phyloP scores from a whole-genome alignment of 2,797 vertebrate genomes.

The Peromyscus attwateri region DNA sequence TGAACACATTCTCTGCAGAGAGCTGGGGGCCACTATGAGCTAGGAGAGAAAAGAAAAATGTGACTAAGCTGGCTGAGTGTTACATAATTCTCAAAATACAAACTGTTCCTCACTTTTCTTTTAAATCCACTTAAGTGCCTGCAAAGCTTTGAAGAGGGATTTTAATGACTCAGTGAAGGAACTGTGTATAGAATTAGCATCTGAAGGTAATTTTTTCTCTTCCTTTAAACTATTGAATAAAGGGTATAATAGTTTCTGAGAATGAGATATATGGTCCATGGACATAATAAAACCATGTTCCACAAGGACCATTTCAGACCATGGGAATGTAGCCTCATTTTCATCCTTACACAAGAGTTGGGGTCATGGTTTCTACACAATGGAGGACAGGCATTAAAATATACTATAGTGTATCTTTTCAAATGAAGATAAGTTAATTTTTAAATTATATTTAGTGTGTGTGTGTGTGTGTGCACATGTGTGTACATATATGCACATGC shows the following conservation, averaged over 20 bases:
- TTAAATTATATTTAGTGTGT: neutral
- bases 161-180: conserved; percentile 70
- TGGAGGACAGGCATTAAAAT: neutral
- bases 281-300: neutral
- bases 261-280: neutral
- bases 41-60: neutral
- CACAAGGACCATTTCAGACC: neutral
- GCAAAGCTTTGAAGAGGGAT: conserved; percentile 69
- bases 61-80: conserved; percentile 41
- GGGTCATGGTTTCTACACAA: neutral
- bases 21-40: neutral
- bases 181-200: conserved; percentile 42
- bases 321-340: neutral
- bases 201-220: neutral
- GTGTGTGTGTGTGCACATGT: too few species aligned
- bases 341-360: neutral
- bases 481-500: too few species aligned
- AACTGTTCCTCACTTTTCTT: conserved; percentile 61
- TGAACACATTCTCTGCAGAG: conserved; percentile 18
- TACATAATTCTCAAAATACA: conserved; percentile 53
- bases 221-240: conserved; percentile 52
- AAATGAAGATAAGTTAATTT: neutral
- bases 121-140: conserved; percentile 66
- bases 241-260: neutral
- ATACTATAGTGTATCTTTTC: neutral